phyloP scores from a whole-genome alignment of 2,888 invertebrate species.

The Agriotes lineatus region DNA sequence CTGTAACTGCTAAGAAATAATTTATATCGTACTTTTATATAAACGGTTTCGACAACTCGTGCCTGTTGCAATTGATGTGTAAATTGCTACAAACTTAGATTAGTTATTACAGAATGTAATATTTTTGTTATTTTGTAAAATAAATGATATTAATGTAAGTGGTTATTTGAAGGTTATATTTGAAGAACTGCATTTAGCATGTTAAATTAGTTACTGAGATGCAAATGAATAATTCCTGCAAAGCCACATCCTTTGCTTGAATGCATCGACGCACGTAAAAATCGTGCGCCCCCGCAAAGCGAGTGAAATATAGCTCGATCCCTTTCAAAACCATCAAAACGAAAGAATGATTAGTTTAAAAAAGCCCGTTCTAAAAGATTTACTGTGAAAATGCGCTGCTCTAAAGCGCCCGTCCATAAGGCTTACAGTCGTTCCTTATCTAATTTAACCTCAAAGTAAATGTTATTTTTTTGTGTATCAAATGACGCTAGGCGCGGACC shows the following conservation, averaged over 20 bases:
- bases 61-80: neutral
- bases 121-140: constrained; percentile 11
- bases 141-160: neutral
- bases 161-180: too few relatives aligned
- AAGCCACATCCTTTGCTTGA: too few relatives aligned
- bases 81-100: neutral
- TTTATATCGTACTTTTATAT: constrained; percentile 23
- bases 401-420: constrained; percentile 49
- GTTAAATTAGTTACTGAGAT: too few relatives aligned
- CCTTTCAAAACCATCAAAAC: constrained; percentile 31
- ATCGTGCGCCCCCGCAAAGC: neutral
- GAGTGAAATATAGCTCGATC: constrained; percentile 3
- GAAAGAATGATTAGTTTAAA: constrained; percentile 48
- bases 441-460: constrained; percentile 62
- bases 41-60: neutral
- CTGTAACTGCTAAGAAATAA: constrained; percentile 2
- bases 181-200: too few relatives aligned
- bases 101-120: neutral
- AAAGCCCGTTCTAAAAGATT: constrained; percentile 43
- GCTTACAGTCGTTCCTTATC: constrained; percentile 53
- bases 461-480: constrained; percentile 67
- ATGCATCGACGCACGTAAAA: neutral
- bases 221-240: too few relatives aligned
- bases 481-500: constrained; percentile 65
- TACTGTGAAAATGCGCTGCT: constrained; percentile 18